Base-by-base conservation (phyloP, 2,888 invertebrate genomes). In the Tachina lurida region DNA sequence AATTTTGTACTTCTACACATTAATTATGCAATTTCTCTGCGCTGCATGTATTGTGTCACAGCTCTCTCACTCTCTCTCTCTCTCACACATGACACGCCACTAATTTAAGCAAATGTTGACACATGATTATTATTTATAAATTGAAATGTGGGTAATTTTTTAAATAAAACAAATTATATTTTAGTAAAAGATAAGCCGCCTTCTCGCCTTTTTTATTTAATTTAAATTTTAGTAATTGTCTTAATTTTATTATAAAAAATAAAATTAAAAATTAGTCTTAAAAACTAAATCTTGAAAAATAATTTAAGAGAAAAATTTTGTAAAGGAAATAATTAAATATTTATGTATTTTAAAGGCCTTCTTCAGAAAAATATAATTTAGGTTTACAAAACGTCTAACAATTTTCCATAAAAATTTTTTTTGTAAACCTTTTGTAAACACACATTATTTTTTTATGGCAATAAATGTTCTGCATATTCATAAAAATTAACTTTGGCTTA, bases 61-160 rank as follows among this genome's bases (percentile, higher is more conserved):
- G 31, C 7, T n/a, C 52, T 52, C n/a, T n/a, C n/a, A n/a, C n/a
- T n/a, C n/a, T n/a, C n/a, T n/a, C n/a, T n/a, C n/a, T n/a, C n/a
- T n/a, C n/a, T n/a, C n/a, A n/a, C 15, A 54, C 49, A 65, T 81
- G 80, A 68, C 67, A 81, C 9, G 74, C 45, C 15, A 81, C 74
- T 73, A 56, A 63, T 74, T 67, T 68, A 52, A 67, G 49, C 56
- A 52, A 81, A 60, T 60, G 74, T 68, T 67, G 74, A 74, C 74
- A 81, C 45, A 60, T 67, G 43, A 43, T 79, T 71, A 52, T 75
- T 31, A 43, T 4, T 22, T n/a, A 13, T 45, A 15, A 41, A 17
- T 58, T n/a, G 13, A 49, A 45, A 76, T 39, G 4, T 22, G 10
- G 3, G 3, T 31, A 39, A n/a, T 41, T 43, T 56, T 76, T 54